Percentiles rank a stretch among this genome's conserved stretches.
phyloP scores from a whole-genome alignment of 2,797 vertebrate species.

The Mormyrops attenuatus region DNA sequence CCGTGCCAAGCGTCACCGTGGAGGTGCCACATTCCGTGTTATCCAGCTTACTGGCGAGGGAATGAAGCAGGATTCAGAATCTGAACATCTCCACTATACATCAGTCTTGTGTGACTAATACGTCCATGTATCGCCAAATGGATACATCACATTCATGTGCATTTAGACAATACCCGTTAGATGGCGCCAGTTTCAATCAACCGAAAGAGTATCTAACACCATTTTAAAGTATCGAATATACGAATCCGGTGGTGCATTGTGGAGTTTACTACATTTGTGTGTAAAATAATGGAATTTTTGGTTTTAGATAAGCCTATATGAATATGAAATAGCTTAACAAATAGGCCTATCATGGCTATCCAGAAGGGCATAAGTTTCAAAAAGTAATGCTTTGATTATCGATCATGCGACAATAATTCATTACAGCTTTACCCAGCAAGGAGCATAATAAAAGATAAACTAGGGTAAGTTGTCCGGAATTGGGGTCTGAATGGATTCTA shows the following conservation, averaged over 20 bases:
- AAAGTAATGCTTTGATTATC: not conserved
- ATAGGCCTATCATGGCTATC: not conserved
- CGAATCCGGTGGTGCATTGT: constrained; percentile 12
- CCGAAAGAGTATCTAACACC: constrained; percentile 16
- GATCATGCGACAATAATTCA: not conserved
- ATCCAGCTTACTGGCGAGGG: not conserved
- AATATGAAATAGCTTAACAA: not conserved
- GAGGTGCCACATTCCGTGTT: not conserved
- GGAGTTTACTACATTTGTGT: not conserved
- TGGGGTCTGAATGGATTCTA: not conserved
- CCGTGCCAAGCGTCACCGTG: not conserved
- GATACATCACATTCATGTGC: not conserved
- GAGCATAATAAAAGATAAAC: not conserved
- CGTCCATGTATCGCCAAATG: not conserved
- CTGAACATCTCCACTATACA: not conserved
- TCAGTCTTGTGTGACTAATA: not conserved
- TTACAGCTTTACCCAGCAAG: not conserved
- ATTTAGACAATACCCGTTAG: not conserved
- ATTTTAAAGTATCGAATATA: constrained; percentile 10
- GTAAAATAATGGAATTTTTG: not conserved
- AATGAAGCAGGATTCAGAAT: not conserved
- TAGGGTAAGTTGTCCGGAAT: not conserved
- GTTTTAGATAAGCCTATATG: not conserved
- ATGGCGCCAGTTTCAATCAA: constrained; percentile 1
- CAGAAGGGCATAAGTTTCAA: not conserved